Percentiles rank a stretch among this genome's conserved stretches.
Conservation (phyloP, 1,140 invertebrate genomes). For the Drosophila sp. region DNA sequence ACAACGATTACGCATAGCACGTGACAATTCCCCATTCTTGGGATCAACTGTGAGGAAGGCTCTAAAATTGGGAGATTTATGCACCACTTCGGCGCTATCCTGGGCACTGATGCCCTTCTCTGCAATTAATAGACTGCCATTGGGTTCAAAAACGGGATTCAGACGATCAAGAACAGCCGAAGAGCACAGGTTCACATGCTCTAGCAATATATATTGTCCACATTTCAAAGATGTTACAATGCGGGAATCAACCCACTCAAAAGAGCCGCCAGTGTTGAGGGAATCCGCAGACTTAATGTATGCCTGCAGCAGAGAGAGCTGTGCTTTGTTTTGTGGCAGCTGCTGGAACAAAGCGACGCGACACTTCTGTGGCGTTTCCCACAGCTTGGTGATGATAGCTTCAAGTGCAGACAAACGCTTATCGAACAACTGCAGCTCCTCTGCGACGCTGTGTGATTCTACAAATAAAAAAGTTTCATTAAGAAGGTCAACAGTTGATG, state of each 20-base stretch:
- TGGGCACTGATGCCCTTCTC: constrained; percentile 93
- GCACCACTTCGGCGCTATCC: constrained; percentile 90
- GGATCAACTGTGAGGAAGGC: constrained; percentile 98
- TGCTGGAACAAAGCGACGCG: constrained; percentile 35
- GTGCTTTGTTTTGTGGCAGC: constrained; percentile 37
- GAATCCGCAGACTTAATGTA: constrained; percentile 85
- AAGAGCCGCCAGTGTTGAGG: constrained; percentile 92
- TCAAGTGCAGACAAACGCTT: constrained; percentile 54
- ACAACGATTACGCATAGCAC: constrained; percentile 99
- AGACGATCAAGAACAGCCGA: constrained; percentile 98
- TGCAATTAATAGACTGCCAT: constrained; percentile 94
- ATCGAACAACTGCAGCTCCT: constrained; percentile 65
- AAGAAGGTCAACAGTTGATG: neutral
- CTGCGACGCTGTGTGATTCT: constrained; percentile 58
- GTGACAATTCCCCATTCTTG: constrained; percentile 96
- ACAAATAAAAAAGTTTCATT: neutral
- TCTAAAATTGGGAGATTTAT: constrained; percentile 95
- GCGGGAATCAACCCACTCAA: constrained; percentile 98
- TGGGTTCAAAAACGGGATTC: constrained; percentile 97
- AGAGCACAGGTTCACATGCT: constrained; percentile 99
- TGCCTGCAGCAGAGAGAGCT: constrained; percentile 44
- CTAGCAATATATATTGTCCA: constrained; percentile 86
- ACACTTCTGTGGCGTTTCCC: constrained; percentile 44
- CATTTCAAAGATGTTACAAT: constrained; percentile 89
- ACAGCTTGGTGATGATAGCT: constrained; percentile 50